phyloP scores from a whole-genome alignment of 64 coral and sea anemone species.

The Pocillopora verrucosa region DNA sequence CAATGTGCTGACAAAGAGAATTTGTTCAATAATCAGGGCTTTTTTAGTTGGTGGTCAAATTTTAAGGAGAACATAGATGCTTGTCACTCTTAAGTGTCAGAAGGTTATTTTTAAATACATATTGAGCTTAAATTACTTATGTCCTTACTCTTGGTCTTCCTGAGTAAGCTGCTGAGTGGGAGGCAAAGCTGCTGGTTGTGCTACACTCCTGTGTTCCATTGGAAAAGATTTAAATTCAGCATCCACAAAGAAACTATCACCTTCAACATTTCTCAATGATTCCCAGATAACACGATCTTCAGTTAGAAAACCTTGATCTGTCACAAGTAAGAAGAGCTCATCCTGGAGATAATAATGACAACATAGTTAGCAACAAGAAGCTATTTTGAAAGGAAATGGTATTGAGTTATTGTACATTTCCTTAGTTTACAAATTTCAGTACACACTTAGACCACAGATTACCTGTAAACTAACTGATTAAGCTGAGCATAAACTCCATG shows the following conservation, averaged over 20 bases:
- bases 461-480: no score
- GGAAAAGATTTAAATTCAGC: conserved; percentile 72
- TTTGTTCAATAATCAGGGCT: no score
- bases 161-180: conserved; percentile 44
- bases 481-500: no score
- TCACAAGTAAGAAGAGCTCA: conserved; percentile 93
- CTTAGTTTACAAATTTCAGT: neutral
- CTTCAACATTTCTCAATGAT: conserved; percentile 93
- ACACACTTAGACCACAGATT: no score
- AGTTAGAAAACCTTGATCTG: conserved; percentile 95
- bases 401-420: neutral
- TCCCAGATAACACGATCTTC: conserved; percentile 97
- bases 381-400: neutral
- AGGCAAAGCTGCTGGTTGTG: neutral
- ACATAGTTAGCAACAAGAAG: neutral
- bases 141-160: conserved; percentile 94
- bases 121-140: no score
- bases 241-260: conserved; percentile 91
- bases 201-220: conserved; percentile 11
- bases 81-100: no score
- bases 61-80: no score
- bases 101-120: no score
- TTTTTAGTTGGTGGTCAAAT: no score
- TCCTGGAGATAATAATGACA: conserved; percentile 33
- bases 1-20: no score